These are phyloP conservation scores for Conchocele bisecta DNA, from an alignment of 2,888 invertebrate species.

Conservation along the genomic window DNA sequence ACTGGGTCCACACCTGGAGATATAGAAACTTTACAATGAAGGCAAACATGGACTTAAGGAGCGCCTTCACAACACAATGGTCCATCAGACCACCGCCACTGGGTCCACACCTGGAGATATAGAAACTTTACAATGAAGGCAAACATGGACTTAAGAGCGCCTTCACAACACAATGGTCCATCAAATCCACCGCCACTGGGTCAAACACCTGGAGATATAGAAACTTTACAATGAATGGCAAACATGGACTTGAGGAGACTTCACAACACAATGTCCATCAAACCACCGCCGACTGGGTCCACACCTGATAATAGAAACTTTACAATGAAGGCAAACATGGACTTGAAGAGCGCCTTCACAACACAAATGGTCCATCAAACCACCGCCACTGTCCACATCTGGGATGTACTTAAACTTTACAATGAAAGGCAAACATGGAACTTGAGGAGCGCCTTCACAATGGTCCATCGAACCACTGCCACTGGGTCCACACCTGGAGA, in stretches of 20 bases:
- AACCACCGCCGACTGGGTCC: too few species aligned
- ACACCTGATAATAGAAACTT: too few species aligned
- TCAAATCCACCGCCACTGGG: constrained; percentile 88
- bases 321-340: constrained; percentile 95
- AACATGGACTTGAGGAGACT: background rate
- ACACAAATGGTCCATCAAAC: constrained; percentile 88
- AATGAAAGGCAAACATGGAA: too few species aligned
- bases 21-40: too few species aligned
- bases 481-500: constrained; percentile 80
- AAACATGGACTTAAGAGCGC: constrained; percentile 95
- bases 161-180: constrained; percentile 90
- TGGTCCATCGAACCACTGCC: constrained; percentile 91
- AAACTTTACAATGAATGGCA: background rate
- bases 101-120: constrained; percentile 79
- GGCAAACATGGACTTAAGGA: constrained; percentile 95
- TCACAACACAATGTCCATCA: too few species aligned
- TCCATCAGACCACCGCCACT: constrained; percentile 91
- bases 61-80: constrained; percentile 90
- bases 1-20: too few species aligned
- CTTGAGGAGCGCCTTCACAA: constrained; percentile 93
- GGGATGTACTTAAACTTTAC: too few species aligned
- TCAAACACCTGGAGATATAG: constrained; percentile 75
- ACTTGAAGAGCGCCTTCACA: constrained; percentile 95
- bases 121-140: too few species aligned
- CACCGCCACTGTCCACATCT: constrained; percentile 86